phyloP scores from a whole-genome alignment of 2,888 invertebrate species.

The Chesias legatella region DNA sequence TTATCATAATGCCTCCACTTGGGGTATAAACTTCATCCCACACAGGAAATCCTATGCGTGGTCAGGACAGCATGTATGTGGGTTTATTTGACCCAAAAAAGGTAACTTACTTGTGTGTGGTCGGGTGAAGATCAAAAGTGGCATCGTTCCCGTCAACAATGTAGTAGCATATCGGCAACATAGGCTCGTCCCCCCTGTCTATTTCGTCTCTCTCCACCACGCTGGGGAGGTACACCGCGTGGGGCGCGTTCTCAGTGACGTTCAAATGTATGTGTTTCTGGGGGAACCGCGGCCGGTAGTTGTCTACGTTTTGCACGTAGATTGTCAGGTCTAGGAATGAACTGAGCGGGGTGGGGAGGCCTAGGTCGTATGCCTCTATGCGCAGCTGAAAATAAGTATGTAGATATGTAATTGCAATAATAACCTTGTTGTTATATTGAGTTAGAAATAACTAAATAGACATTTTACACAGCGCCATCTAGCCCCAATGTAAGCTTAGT shows the following conservation, averaged over 20 bases:
- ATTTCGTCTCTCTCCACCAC: slow-evolving; percentile 93
- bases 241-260: slow-evolving; percentile 84
- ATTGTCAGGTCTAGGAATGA: slow-evolving; percentile 93
- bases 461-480: too few species aligned
- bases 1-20: too few species aligned
- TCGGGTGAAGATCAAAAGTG: slow-evolving; percentile 85
- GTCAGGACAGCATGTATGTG: too few species aligned
- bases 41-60: too few species aligned
- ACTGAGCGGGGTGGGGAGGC: slow-evolving; percentile 91
- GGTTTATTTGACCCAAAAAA: too few species aligned
- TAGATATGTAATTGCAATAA: too few species aligned
- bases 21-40: too few species aligned
- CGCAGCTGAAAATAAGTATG: slow-evolving; percentile 82
- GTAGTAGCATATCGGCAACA: slow-evolving; percentile 94
- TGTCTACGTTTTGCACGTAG: slow-evolving; percentile 93
- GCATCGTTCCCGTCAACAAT: slow-evolving; percentile 91
- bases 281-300: slow-evolving; percentile 92
- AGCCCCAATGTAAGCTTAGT: too few species aligned
- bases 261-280: slow-evolving; percentile 85
- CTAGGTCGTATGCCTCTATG: slow-evolving; percentile 94
- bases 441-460: too few species aligned
- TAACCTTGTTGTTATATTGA: too few species aligned
- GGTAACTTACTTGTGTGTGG: slow-evolving; percentile 83
- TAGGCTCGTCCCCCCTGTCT: slow-evolving; percentile 89
- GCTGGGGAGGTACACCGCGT: slow-evolving; percentile 85